phyloP scores from a whole-genome alignment of 2,113 vertebrate species.

The Nestor notabilis region DNA sequence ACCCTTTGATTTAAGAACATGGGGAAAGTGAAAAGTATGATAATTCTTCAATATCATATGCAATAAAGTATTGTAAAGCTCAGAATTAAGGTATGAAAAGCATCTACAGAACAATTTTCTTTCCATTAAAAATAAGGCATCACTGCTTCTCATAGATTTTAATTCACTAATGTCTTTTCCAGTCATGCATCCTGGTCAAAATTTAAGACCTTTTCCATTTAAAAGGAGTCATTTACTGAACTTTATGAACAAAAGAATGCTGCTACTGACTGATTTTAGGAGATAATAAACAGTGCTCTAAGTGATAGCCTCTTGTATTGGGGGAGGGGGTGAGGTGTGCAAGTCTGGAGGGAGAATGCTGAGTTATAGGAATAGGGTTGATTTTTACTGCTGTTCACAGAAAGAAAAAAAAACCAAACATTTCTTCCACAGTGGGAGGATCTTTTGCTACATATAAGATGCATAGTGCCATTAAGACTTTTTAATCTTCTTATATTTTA shows the following conservation, averaged over 20 bases:
- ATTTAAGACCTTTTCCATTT: background rate
- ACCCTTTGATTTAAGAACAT: background rate
- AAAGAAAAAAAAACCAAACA: background rate
- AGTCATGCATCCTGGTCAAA: background rate
- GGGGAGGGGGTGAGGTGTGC: rapidly evolving
- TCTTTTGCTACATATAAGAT: background rate
- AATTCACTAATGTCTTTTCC: background rate
- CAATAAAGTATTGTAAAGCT: background rate
- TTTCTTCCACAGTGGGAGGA: background rate
- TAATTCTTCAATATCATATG: background rate
- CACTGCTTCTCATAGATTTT: background rate
- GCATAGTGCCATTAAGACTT: background rate
- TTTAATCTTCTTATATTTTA: background rate
- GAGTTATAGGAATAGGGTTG: background rate
- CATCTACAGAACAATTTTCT: background rate
- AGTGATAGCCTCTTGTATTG: background rate
- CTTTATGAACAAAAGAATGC: background rate
- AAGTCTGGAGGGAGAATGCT: background rate
- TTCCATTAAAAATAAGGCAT: background rate
- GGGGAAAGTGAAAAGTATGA: background rate
- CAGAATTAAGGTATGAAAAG: background rate
- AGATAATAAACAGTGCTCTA: background rate
- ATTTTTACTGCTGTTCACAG: background rate
- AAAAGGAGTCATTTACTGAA: slow-evolving; percentile 26
- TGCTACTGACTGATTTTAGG: background rate